phyloP scores from a whole-genome alignment of 2,113 vertebrate genomes.

The Willisornis vidua region DNA sequence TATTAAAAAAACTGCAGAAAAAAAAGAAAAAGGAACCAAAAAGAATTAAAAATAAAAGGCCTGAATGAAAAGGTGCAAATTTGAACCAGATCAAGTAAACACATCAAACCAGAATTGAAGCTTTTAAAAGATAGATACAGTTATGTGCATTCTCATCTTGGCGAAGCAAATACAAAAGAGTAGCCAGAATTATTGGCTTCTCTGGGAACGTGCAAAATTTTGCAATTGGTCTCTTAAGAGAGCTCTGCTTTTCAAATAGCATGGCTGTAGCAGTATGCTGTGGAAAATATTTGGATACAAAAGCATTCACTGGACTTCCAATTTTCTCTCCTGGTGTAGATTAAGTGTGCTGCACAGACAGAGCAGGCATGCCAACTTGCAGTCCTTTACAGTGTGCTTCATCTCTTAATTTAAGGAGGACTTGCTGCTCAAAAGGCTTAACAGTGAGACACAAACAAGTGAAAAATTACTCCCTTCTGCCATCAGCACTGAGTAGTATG shows the following conservation, averaged over 20 bases:
- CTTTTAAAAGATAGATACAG: neutral
- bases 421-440: neutral
- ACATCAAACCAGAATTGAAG: neutral
- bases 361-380: neutral
- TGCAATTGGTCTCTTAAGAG: neutral
- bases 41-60: neutral
- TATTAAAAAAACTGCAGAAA: neutral
- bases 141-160: neutral
- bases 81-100: neutral
- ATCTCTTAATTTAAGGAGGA: conserved; percentile 9
- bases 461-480: conserved; percentile 9
- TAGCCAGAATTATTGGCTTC: neutral
- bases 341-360: conserved; percentile 15
- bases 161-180: neutral
- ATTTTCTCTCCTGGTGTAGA: conserved; percentile 31
- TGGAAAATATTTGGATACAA: conserved; percentile 1
- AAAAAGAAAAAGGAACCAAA: neutral
- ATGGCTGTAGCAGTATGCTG: neutral
- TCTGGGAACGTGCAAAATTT: neutral
- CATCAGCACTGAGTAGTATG: neutral
- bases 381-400: neutral
- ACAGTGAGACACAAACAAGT: neutral
- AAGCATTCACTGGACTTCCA: neutral
- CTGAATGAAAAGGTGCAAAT: neutral
- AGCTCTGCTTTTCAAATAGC: neutral